Evolutionary conservation across 2,888 invertebrate genomes (phyloP).

Genomic region (Hyposoter didymator): DNA sequence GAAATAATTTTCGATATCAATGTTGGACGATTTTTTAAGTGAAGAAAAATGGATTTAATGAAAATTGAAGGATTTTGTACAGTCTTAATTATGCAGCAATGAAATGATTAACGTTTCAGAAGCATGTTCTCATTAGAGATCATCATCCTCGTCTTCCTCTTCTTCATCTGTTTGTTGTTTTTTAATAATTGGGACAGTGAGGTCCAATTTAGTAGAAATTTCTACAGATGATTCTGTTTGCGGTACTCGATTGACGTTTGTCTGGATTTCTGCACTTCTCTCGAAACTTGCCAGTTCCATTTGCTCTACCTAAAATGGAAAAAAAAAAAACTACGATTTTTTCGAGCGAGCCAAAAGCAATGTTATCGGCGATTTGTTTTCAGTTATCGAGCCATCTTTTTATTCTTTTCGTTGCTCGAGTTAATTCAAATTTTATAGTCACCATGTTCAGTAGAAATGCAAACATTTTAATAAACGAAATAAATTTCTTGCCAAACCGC

Average conservation of each 20-base stretch:
- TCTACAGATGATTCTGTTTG: neutral
- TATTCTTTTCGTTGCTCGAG: neutral
- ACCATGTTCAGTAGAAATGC: neutral
- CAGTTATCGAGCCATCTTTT: neutral
- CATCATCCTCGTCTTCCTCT: constrained; percentile 71
- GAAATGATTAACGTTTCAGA: neutral
- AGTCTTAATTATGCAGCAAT: neutral
- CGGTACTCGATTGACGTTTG: neutral
- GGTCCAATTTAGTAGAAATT: constrained; percentile 67
- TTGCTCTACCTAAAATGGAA: constrained; percentile 76
- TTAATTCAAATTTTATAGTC: too few relatives aligned
- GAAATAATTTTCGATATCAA: neutral
- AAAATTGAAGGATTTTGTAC: neutral
- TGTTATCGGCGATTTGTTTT: neutral
- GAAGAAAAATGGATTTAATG: neutral
- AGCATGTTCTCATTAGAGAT: neutral
- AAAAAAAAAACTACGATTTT: neutral
- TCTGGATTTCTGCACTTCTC: constrained; percentile 47
- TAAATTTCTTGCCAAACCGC: neutral
- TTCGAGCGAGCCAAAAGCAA: neutral
- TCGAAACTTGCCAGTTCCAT: constrained; percentile 76
- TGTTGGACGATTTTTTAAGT: neutral
- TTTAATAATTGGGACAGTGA: constrained; percentile 68
- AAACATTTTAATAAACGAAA: neutral
- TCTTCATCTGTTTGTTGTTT: constrained; percentile 71